phyloP scores from a whole-genome alignment of 2,113 vertebrate genomes.

The Menidia beryllina region DNA sequence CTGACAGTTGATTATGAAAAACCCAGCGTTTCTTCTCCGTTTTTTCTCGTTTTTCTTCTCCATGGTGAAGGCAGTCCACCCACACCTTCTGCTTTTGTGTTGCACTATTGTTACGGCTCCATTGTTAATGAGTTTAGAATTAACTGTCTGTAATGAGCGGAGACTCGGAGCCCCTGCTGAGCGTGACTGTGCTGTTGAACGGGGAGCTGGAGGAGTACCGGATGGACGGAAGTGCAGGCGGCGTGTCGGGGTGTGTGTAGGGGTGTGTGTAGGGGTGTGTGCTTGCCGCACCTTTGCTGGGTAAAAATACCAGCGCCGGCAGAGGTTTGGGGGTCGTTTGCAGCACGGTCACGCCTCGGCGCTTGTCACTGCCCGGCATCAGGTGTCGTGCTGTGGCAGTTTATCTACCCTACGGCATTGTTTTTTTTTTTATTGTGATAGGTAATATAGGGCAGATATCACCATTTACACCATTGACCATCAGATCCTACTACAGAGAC shows the following conservation, averaged over 20 bases:
- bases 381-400: conserved; percentile 33
- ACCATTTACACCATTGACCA: no score
- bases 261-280: conserved; percentile 34
- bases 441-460: conserved; percentile 28
- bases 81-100: conserved; percentile 69
- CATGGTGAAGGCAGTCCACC: conserved; percentile 66
- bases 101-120: conserved; percentile 62
- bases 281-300: neutral
- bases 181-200: conserved; percentile 62
- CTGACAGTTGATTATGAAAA: conserved; percentile 74
- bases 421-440: conserved; percentile 40
- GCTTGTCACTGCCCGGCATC: conserved; percentile 20
- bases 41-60: conserved; percentile 28
- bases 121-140: conserved; percentile 77
- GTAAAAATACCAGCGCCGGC: conserved; percentile 1
- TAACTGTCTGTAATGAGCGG: conserved; percentile 62
- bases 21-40: conserved; percentile 26
- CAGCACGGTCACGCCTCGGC: neutral
- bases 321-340: conserved; percentile 12
- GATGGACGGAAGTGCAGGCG: conserved; percentile 20
- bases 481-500: no score
- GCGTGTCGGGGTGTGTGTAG: conserved; percentile 34
- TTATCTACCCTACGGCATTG: conserved; percentile 42
- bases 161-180: conserved; percentile 54
- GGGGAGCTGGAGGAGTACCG: conserved; percentile 46